phyloP scores from a whole-genome alignment of 2,113 vertebrate genomes.

The Alosa alosa region DNA sequence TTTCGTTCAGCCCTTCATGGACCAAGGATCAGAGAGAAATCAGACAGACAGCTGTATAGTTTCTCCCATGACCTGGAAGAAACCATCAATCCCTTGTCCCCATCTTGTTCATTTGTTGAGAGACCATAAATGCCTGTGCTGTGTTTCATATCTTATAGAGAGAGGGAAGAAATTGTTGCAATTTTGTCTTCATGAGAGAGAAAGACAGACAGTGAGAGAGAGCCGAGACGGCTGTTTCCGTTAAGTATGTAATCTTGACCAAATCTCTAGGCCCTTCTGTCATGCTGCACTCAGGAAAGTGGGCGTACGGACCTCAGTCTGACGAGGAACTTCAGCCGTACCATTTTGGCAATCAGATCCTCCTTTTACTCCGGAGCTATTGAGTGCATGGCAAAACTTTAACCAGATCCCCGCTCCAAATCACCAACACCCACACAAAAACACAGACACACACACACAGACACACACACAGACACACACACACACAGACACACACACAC shows the following conservation, averaged over 20 bases:
- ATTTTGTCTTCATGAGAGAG: conserved; percentile 20
- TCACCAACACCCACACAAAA: not conserved
- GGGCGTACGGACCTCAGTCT: not conserved
- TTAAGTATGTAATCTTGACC: not conserved
- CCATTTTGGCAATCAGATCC: not conserved
- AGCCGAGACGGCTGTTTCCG: not conserved
- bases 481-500: not conserved
- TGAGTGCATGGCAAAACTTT: not conserved
- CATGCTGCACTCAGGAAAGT: not conserved
- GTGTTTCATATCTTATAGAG: conserved; percentile 7
- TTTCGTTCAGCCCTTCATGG: not conserved
- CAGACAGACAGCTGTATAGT: not conserved
- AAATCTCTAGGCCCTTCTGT: not conserved
- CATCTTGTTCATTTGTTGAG: not conserved
- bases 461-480: not conserved
- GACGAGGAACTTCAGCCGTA: not conserved
- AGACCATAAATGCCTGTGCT: not conserved
- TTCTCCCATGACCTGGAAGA: not conserved
- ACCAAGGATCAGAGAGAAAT: not conserved
- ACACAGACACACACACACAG: not conserved
- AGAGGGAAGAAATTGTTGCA: not conserved
- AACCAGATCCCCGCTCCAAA: not conserved
- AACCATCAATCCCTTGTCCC: not conserved
- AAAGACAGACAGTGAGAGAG: conserved; percentile 36
- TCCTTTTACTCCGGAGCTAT: not conserved